Base-by-base conservation (phyloP, 2,113 vertebrate genomes). In the Platanista minor region DNA sequence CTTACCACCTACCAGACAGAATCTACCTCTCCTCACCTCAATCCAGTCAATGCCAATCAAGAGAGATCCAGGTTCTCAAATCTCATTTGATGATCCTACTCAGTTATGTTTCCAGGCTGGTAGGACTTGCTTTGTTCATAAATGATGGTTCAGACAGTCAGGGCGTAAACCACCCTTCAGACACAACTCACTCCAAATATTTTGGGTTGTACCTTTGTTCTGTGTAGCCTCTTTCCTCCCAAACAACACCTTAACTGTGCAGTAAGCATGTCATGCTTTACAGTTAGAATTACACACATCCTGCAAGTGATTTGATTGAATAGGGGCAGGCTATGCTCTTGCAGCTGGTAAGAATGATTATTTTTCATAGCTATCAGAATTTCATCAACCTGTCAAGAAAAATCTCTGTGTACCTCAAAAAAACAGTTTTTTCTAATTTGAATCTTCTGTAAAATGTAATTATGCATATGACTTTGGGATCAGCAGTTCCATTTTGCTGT, bases 401-500 rank as follows among this genome's bases (percentile, higher is more conserved):
- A 92, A 75, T 67, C 64, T 94, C 87, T 93, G n/a, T 57, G 17
- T 21, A 49, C 20, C 27, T 97, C 13, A 82, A 64, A 87, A 87
- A 36, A 49, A 17, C 13, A 12, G 49, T 57, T 49, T 77, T 85
- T 95, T 93, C 75, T 27, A 72, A 92, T 75, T 86, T 87, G 61
- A 33, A 2, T 94, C 71, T 90, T 96, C 62, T 72, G 17, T 91
- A 88, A 94, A 94, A 94, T 82, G 25, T 90, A 86, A 72, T 94
- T 86, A 84, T 49, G 66, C 36, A 43, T 57, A 61, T 92, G 46
- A 92, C 87, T 96, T 94, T 71, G 49, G 54, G 75, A 25, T 25
- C 52, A 86, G 59, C 9, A 6, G 14, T 92, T 29, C 74, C 82
- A 72, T 95, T 96, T 94, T 91, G 61, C 87, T 95, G 41, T 82